These are phyloP conservation scores for Caerostris extrusa DNA, from an alignment of 1,140 invertebrate genomes.

Conservation along the genomic window DNA sequence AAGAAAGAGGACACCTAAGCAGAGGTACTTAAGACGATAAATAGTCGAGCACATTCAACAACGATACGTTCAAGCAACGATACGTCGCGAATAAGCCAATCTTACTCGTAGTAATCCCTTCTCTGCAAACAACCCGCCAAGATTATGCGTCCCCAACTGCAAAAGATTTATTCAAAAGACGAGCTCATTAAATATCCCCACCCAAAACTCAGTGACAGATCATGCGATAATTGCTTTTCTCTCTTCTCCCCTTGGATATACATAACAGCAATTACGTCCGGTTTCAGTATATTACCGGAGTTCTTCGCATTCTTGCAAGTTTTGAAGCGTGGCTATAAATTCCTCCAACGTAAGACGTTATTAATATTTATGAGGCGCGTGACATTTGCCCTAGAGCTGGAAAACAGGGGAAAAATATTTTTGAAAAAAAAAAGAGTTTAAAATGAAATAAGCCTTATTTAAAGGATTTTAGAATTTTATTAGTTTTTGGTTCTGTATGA, in stretches of 20 bases:
- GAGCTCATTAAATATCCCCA: neutral
- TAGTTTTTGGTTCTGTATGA: too few species aligned
- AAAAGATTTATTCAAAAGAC: too few species aligned
- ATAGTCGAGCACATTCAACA: too few species aligned
- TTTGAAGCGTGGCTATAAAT: neutral
- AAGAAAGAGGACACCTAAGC: too few species aligned
- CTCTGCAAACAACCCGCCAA: too few species aligned
- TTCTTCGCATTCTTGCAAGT: neutral
- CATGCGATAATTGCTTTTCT: conserved; percentile 1
- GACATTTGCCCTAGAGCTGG: neutral
- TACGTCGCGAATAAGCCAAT: too few species aligned
- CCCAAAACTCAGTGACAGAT: neutral
- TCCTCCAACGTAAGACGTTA: neutral
- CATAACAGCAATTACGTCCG: neutral
- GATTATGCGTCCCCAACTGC: too few species aligned
- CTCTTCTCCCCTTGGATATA: neutral
- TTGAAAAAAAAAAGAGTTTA: too few species aligned
- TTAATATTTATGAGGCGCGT: conserved; percentile 11
- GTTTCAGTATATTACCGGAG: neutral
- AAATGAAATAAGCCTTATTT: neutral
- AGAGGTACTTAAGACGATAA: too few species aligned
- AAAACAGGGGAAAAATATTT: neutral
- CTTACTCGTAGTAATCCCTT: too few species aligned
- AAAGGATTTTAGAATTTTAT: too few species aligned
- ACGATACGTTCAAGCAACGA: too few species aligned